phyloP scores from a whole-genome alignment of 2,113 vertebrate genomes.

The Sturnira hondurensis region DNA sequence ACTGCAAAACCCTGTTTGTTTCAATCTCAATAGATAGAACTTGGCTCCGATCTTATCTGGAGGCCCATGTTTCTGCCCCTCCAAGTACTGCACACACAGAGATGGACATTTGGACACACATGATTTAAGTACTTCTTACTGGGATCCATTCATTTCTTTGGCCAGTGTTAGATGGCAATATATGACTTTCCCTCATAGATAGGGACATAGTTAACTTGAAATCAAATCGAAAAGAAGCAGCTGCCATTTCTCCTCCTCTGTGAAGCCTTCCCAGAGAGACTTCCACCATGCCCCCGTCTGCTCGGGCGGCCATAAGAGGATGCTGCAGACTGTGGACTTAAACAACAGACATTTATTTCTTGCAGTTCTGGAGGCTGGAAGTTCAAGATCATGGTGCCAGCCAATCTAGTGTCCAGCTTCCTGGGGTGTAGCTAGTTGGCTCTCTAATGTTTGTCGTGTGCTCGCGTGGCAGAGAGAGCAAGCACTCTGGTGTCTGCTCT shows the following conservation, averaged over 20 bases:
- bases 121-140: background rate
- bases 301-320: background rate
- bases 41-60: background rate
- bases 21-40: background rate
- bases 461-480: background rate
- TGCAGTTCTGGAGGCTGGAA: background rate
- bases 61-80: background rate
- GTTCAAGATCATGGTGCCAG: background rate
- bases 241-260: background rate
- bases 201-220: background rate
- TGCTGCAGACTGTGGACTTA: background rate
- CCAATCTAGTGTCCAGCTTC: background rate
- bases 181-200: background rate
- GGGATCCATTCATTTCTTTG: background rate
- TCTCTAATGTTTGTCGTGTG: background rate
- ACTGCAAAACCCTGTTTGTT: background rate
- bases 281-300: rapidly evolving
- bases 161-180: background rate
- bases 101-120: background rate
- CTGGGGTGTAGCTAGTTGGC: background rate
- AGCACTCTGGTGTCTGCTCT: background rate
- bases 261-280: background rate
- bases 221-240: background rate
- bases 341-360: background rate
- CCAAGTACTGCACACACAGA: background rate